Evolutionary conservation across 1,140 invertebrate genomes (phyloP).

Genomic region (Calliphora vicina): DNA sequence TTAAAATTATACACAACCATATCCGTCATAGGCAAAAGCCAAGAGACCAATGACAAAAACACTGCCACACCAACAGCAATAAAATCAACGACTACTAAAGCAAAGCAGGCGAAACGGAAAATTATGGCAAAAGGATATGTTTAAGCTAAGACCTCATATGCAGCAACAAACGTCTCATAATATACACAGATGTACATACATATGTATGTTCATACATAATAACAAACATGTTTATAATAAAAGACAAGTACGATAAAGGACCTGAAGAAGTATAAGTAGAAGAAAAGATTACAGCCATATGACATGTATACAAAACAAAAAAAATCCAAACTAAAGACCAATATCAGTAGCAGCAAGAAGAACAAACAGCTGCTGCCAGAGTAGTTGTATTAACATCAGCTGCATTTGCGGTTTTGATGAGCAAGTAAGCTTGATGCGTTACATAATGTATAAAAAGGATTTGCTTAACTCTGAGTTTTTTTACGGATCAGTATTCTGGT

Average conservation of each 20-base stretch:
- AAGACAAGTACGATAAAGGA: background rate
- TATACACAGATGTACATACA: background rate
- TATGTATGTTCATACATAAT: background rate
- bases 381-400: background rate
- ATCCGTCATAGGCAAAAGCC: background rate
- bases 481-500: too few relatives aligned
- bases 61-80: background rate
- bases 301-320: background rate
- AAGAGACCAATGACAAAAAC: background rate
- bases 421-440: background rate
- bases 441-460: background rate
- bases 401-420: background rate
- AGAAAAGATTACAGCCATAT: background rate
- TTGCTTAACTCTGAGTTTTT: background rate
- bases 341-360: background rate
- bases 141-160: background rate
- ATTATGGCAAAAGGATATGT: background rate
- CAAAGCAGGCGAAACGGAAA: background rate
- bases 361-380: background rate
- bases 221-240: background rate
- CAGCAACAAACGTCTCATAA: background rate
- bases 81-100: background rate
- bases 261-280: background rate
- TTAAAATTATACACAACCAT: background rate
- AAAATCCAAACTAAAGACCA: background rate